Base-by-base conservation (phyloP, 2,888 invertebrate genomes). In the Polymixis lichenea region DNA sequence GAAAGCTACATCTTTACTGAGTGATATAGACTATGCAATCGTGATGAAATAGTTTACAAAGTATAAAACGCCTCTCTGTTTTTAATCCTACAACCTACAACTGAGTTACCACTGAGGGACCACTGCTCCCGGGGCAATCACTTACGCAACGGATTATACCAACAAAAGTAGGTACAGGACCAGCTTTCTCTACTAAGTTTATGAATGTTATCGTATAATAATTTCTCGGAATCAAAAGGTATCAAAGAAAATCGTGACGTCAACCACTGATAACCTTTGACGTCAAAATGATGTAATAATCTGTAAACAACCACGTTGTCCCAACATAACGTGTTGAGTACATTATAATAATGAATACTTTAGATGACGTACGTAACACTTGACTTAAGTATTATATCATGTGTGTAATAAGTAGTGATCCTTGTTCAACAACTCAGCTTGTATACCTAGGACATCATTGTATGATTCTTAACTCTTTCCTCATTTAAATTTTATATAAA, bases 241-340 rank as follows among this genome's bases (percentile, higher is more conserved):
- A 77, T 60, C 25, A 77, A 66, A 78, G 66, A 82, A 22, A 32
- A 38, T 46, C 11, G 11, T 82, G 77, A 82, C 77, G 83, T 78
- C 61, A 82, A 25, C n/a, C 6, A 15, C n/a, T 77, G 46, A 82
- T 82, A 82, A 46, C 6, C 51, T 51, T 78, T 78, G 83, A 82
- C 83, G 83, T 77, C 77, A 62, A 46, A n/a, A 46, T 82, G 82
- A 82, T 66, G 78, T 82, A 83, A 78, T 67, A 51, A 56, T 77
- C 68, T 62, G 66, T 77, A 55, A 61, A 53, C 32, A 43, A 75
- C 43, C 17, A 32, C 56, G 32, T 76, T 82, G 15, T 25, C 80
- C 17, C 25, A 49, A 73, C 5, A 38, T 77, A 53, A 80, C 25
- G 32, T 60, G 32, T 32, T 32, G 13, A 7, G 43, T 60, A 38